Conservation (phyloP, 2,888 invertebrate species). For the Autographa gamma region DNA sequence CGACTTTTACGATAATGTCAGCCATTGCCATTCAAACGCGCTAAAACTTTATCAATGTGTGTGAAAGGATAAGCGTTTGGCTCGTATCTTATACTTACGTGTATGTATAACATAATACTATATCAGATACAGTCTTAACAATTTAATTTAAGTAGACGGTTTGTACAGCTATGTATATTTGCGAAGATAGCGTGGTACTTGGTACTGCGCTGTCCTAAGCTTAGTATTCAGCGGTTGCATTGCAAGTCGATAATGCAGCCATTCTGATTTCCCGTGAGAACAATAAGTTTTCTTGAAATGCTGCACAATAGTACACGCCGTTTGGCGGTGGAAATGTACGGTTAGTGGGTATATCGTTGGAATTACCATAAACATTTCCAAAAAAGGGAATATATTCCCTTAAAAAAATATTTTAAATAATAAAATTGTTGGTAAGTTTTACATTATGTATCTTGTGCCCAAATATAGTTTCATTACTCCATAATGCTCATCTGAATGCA, state of each 20-base stretch:
- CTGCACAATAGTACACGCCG: conserved; percentile 38
- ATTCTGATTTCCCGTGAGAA: conserved; percentile 60
- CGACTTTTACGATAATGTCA: conserved; percentile 89
- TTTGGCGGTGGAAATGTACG: conserved; percentile 26
- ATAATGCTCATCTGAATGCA: neutral
- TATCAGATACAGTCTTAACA: conserved; percentile 39
- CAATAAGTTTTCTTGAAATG: conserved; percentile 56
- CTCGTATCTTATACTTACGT: conserved; percentile 73
- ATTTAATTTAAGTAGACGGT: conserved; percentile 37
- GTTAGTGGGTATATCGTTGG: conserved; percentile 1
- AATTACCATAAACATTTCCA: neutral
- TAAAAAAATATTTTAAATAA: neutral
- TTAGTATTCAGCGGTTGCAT: conserved; percentile 52
- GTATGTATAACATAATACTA: conserved; percentile 53
- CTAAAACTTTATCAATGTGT: conserved; percentile 88
- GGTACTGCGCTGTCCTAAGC: conserved; percentile 37
- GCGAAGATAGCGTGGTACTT: conserved; percentile 13
- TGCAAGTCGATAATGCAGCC: conserved; percentile 58
- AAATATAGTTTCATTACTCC: neutral
- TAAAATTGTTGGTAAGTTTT: neutral
- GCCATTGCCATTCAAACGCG: conserved; percentile 88
- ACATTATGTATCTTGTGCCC: neutral
- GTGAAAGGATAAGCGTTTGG: conserved; percentile 85
- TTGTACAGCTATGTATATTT: conserved; percentile 12
- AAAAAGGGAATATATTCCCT: neutral